Percentiles rank a stretch among this genome's conserved stretches.
Conservation (phyloP, 2,797 vertebrate genomes). For the Cossypha caffra region DNA sequence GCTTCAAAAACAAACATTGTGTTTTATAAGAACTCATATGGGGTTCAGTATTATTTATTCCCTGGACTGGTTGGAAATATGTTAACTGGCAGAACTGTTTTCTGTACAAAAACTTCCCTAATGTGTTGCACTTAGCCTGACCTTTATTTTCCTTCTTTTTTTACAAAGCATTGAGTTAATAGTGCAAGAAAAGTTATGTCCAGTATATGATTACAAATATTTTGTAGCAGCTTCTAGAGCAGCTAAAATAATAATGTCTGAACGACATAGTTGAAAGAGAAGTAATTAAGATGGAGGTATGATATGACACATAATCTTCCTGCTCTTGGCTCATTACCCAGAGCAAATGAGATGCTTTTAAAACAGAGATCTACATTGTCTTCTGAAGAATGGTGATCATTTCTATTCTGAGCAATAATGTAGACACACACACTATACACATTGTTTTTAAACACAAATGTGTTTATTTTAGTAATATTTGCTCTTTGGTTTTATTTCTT, state of each 20-base stretch:
- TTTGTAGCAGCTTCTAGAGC: background rate
- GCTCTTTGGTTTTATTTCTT: background rate
- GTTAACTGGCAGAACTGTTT: background rate
- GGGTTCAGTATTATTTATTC: background rate
- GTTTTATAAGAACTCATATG: background rate
- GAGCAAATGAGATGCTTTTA: background rate
- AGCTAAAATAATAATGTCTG: background rate
- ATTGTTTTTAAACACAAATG: background rate
- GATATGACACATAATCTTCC: background rate
- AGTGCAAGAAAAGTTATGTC: background rate
- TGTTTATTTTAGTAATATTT: background rate
- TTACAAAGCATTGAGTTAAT: background rate
- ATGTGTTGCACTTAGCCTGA: background rate
- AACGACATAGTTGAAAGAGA: background rate
- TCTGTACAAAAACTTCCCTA: background rate
- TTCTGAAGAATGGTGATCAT: background rate
- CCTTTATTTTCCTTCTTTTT: background rate
- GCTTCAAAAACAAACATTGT: background rate
- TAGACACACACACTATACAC: background rate
- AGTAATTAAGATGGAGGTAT: background rate
- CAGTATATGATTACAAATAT: background rate
- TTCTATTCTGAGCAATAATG: background rate
- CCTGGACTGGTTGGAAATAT: background rate
- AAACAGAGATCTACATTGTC: background rate
- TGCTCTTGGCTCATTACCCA: background rate